Base-by-base conservation (phyloP, 2,113 vertebrate species). In the Apistogramma diplotaenia region DNA sequence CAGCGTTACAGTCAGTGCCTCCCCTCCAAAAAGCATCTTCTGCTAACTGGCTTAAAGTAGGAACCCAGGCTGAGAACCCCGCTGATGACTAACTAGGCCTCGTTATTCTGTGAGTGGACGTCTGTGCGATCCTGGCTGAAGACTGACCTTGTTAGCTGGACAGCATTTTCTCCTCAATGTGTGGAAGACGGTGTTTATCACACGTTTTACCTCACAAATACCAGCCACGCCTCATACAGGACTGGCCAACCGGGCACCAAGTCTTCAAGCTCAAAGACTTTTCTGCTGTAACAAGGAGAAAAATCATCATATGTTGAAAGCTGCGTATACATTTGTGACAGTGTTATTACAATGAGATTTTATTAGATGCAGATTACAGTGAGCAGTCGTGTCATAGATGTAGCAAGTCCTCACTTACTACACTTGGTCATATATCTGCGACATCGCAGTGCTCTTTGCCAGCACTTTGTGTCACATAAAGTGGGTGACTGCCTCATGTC, bases 11-110 rank as follows among this genome's bases (percentile, higher is more conserved):
- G 35, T 35, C 59, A 8, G 58, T 0, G 31, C 2, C 31, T 1
- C 3, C 0, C 11, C 59, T 0, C 6, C n/a, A 15, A 1, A 62
- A 8, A 25, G 16, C 60, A 18, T 4, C 0, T 13, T 13, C 40
- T 27, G 40, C 23, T 19, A 1, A 19, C 15, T 1, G 21, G 15
- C 23, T 18, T 16, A 15, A 46, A 15, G 40, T 46, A 46, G 8
- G 9, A 37, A 12, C 37, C 61, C 35, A 25, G 62, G 40, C 23
- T 46, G 62, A 29, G 40, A 43, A 43, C 40, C 11, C 13, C 13
- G 12, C 4, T 43, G 12, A 15, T 12, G 10, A 12, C 37, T 40
- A 12, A 40, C 37, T 40, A 40, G 37, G 23, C 18, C 56, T 18
- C 25, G 6, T 29, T 57, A 0, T 18, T 29, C 25, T 58, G 25